Base-by-base conservation (phyloP, 2,113 vertebrate species). In the Boulengeromyrus knoepffleri region DNA sequence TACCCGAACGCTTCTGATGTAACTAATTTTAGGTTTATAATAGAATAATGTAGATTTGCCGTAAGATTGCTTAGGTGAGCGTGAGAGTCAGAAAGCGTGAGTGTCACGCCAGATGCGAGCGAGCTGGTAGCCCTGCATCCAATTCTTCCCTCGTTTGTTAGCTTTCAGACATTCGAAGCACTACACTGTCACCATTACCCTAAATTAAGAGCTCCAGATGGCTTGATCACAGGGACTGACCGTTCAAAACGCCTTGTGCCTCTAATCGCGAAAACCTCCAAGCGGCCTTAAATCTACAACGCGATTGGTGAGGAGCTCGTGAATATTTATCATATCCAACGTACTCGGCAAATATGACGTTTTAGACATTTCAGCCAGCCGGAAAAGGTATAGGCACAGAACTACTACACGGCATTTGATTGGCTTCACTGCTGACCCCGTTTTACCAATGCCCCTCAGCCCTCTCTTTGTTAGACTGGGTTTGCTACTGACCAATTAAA, bases 401-500 rank as follows among this genome's bases (percentile, higher is more conserved):
- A 89, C 27, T 88, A 21, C 58, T 19, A n/a, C 3, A 7, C 83
- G 39, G 52, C 62, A 19, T 46, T 62, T 77, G 56, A 90, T 90
- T 80, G 89, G 89, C 31, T 70, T 53, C 9, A 21, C 66, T 85
- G 13, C 1, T 90, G 89, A 88, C 89, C 89, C 62, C 85, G 45
- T 90, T 80, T 88, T 74, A 53, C 27, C 85, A 90, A 88, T 88
- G 58, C 19, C 62, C 5, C 83, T 88, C 87, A n/a, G 39, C 50
- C 42, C 53, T 19, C 87, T 88, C 85, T 31, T 52, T 21, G 53
- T 88, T 10, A 62, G 92, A 95, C 0, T 91, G 95, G 52, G 92
- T 89, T 3, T 2, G 21, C 12, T 56, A 19, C 42, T 0, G 88
- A 77, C 93, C 93, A 94, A 95, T 95, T 5, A 90, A 21, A 21